Conservation (phyloP, 2,888 invertebrate genomes). For the Drosophila buzzatii region DNA sequence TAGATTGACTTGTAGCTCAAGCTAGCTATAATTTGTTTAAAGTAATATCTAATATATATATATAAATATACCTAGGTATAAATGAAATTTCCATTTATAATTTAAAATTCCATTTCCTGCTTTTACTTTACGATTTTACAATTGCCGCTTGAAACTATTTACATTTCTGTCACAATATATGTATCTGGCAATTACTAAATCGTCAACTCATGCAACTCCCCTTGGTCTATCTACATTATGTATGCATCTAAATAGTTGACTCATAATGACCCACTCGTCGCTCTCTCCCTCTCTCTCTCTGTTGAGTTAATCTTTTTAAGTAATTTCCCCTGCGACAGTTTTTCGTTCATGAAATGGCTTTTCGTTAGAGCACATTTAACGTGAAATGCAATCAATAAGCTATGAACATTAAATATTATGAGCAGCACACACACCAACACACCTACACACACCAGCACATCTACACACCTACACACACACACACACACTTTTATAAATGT, state of each 20-base stretch:
- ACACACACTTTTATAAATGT: background rate
- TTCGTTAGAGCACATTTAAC: slow-evolving; percentile 10
- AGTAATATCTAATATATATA: too few relatives aligned
- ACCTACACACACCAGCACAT: background rate
- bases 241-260: slow-evolving; percentile 4
- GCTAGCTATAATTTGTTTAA: too few relatives aligned
- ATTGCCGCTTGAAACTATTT: background rate
- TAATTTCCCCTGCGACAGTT: slow-evolving; percentile 17
- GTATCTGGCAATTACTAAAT: background rate
- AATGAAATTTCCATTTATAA: background rate
- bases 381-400: slow-evolving; percentile 27
- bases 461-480: background rate
- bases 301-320: slow-evolving; percentile 21
- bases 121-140: background rate
- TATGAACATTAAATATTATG: slow-evolving; percentile 20
- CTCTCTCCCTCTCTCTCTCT: background rate
- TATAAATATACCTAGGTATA: too few relatives aligned
- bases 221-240: slow-evolving; percentile 1
- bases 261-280: background rate
- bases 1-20: too few relatives aligned
- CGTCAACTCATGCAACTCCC: background rate
- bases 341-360: slow-evolving; percentile 9
- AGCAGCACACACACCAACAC: background rate
- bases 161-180: background rate
- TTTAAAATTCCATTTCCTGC: background rate